Evolutionary conservation across 1,140 invertebrate species (phyloP).

Genomic region (Neodiprion virginianus): DNA sequence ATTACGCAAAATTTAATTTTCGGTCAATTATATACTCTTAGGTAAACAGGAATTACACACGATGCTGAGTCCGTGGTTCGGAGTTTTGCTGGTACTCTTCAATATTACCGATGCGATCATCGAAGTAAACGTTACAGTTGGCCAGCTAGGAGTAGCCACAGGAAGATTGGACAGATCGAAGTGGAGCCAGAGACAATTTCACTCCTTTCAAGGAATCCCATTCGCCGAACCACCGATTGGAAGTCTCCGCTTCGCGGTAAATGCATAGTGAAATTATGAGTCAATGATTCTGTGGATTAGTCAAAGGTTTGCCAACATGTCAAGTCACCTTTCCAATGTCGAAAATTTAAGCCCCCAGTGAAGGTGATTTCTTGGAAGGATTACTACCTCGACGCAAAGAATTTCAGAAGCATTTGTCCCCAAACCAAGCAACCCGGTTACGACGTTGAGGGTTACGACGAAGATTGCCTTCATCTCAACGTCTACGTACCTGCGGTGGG

Average conservation of each 20-base stretch:
- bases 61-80: neutral
- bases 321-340: no score
- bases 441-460: neutral
- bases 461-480: neutral
- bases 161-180: neutral
- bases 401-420: neutral
- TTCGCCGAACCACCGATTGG: conserved; percentile 4
- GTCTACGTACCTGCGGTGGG: neutral
- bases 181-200: neutral
- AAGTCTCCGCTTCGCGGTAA: neutral
- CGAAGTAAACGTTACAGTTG: neutral
- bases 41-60: neutral
- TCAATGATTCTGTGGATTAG: neutral
- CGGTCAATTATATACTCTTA: neutral
- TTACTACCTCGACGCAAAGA: neutral
- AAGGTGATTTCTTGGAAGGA: neutral
- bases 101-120: neutral
- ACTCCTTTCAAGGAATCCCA: neutral
- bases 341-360: neutral
- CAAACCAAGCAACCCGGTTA: neutral
- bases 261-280: neutral
- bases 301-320: neutral
- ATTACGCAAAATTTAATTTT: no score
- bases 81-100: neutral
- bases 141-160: neutral